Evolutionary conservation across 2,113 vertebrate genomes (phyloP).

Genomic region (Phoenicopterus ruber): DNA sequence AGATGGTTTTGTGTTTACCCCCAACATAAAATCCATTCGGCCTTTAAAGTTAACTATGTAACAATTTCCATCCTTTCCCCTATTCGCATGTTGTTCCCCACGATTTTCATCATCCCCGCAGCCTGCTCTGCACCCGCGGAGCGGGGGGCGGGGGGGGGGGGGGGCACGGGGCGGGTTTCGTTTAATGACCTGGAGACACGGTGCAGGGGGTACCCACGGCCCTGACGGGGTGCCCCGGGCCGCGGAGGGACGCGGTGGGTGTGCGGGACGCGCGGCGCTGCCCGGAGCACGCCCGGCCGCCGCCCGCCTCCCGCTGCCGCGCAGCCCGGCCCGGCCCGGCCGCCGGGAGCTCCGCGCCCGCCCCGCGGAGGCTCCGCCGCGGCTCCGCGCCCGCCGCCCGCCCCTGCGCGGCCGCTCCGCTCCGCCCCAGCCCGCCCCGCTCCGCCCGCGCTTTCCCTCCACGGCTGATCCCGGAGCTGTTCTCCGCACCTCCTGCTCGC

Average conservation of each 20-base stretch:
- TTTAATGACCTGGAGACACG: too few species aligned
- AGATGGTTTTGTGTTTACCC: constrained; percentile 76
- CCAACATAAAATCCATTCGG: constrained; percentile 74
- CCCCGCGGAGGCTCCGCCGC: background rate
- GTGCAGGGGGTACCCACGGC: background rate
- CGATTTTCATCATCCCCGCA: background rate
- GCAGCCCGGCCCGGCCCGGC: background rate
- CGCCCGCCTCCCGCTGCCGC: background rate
- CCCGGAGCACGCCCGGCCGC: background rate
- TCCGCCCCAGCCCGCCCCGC: background rate
- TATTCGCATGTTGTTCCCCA: background rate
- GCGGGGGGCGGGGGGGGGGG: background rate
- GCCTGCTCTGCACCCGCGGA: background rate
- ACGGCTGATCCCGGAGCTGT: background rate
- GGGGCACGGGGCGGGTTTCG: background rate
- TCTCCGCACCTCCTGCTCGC: constrained; percentile 9
- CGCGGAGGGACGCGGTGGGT: background rate
- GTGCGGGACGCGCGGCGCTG: background rate
- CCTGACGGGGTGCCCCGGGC: background rate
- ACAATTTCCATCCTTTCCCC: background rate
- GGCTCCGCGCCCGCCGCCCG: background rate
- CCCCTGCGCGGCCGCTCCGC: background rate
- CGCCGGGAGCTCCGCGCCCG: background rate
- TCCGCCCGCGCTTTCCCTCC: background rate
- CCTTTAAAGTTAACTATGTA: constrained; percentile 48